Conservation (phyloP, 92 coral and sea anemone genomes). For the Hydrozoanthus gracilis region DNA sequence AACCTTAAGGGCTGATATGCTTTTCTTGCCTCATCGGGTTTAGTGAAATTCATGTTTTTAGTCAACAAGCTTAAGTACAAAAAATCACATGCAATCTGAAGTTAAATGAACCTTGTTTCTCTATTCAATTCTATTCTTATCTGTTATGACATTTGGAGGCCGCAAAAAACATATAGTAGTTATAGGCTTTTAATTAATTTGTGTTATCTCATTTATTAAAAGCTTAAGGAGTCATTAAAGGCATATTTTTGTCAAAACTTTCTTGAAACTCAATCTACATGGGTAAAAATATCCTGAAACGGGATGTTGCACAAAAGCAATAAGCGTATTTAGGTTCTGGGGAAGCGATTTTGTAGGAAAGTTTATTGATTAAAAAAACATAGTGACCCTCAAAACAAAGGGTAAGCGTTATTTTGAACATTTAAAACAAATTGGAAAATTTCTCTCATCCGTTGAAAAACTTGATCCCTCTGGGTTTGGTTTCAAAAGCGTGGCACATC, state of each 20-base stretch:
- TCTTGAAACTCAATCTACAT: no score
- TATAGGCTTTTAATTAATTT: constrained; percentile 1
- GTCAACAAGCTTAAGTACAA: neutral
- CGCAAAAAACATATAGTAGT: neutral
- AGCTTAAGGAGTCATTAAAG: neutral
- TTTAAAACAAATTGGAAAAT: no score
- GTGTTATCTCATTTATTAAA: neutral
- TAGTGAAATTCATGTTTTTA: neutral
- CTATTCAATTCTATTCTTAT: neutral
- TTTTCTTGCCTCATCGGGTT: neutral
- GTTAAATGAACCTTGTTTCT: neutral
- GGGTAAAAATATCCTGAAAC: no score
- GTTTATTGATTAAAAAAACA: no score
- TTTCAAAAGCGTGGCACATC: no score
- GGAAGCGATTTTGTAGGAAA: no score
- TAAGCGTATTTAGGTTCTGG: no score
- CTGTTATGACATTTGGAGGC: constrained; percentile 12
- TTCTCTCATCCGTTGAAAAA: no score
- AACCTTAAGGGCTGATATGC: neutral
- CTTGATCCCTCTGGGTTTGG: no score
- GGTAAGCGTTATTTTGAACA: no score
- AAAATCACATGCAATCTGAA: neutral
- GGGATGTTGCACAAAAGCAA: no score
- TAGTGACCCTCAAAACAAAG: no score
- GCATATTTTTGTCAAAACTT: neutral